These are phyloP conservation scores for Neodon shergylaensis DNA, from an alignment of 2,113 vertebrate genomes.

Conservation along the genomic window DNA sequence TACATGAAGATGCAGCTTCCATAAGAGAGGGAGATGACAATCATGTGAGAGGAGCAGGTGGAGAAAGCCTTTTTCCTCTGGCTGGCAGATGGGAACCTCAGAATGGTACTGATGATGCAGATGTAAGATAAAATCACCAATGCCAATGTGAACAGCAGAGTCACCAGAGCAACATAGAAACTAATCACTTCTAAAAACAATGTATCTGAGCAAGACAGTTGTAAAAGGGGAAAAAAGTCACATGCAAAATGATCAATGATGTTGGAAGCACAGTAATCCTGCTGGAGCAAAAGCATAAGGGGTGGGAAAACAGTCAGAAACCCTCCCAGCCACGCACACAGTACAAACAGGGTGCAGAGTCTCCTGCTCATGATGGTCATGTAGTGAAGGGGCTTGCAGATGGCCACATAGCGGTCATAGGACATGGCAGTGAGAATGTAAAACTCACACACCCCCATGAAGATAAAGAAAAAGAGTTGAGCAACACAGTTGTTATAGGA, in stretches of 20 bases:
- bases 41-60: conserved; percentile 78
- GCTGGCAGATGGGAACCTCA: conserved; percentile 70
- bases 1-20: conserved; percentile 79
- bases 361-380: conserved; percentile 66
- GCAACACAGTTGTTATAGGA: conserved; percentile 71
- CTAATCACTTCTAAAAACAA: conserved; percentile 67
- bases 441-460: conserved; percentile 78
- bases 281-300: conserved; percentile 67
- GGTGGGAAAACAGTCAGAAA: conserved; percentile 71
- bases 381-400: conserved; percentile 75
- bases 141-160: conserved; percentile 61
- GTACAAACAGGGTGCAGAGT: conserved; percentile 49
- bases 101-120: conserved; percentile 70
- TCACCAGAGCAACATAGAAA: conserved; percentile 69
- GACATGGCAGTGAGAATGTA: conserved; percentile 80
- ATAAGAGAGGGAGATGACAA: conserved; percentile 77
- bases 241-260: conserved; percentile 73
- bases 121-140: conserved; percentile 76
- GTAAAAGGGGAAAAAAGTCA: conserved; percentile 75
- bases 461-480: conserved; percentile 80
- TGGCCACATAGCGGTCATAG: conserved; percentile 76
- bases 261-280: conserved; percentile 75
- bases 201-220: conserved; percentile 72
- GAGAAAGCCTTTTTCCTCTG: conserved; percentile 80
- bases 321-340: conserved; percentile 52